Conservation (phyloP, 2,888 invertebrate species). For the Drosophila colorata region DNA sequence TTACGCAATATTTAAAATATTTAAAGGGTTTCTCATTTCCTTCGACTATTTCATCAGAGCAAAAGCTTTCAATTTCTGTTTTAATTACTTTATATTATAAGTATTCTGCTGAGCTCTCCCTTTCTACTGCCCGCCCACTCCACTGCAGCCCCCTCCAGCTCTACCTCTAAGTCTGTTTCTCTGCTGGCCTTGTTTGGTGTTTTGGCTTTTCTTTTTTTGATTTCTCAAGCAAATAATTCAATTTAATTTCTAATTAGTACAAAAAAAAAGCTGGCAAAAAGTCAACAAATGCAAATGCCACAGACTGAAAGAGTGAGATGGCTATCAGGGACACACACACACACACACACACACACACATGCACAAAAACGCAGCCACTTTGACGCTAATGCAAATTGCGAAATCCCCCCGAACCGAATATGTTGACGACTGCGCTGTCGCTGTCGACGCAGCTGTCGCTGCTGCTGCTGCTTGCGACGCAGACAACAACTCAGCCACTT, state of each 20-base stretch:
- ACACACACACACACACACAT: slow-evolving; percentile 33
- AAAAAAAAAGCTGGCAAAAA: slow-evolving; percentile 51
- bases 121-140: too few relatives aligned
- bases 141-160: background rate
- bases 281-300: slow-evolving; percentile 41
- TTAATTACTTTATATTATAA: slow-evolving; percentile 1
- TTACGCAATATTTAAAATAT: too few relatives aligned
- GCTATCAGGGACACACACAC: slow-evolving; percentile 8
- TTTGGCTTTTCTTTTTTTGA: slow-evolving; percentile 58
- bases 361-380: slow-evolving; percentile 78
- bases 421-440: slow-evolving; percentile 27
- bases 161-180: background rate
- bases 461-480: slow-evolving; percentile 34
- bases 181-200: slow-evolving; percentile 20
- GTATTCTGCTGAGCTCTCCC: background rate
- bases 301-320: slow-evolving; percentile 8
- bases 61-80: background rate
- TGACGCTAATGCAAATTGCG: slow-evolving; percentile 79
- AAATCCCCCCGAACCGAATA: slow-evolving; percentile 40
- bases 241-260: slow-evolving; percentile 77
- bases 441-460: slow-evolving; percentile 13
- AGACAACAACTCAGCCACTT: slow-evolving; percentile 72
- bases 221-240: slow-evolving; percentile 80
- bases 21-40: background rate
- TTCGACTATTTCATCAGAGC: background rate